These are phyloP conservation scores for Neodiprion virginianus DNA, from an alignment of 1,140 invertebrate species.

Conservation along the genomic window DNA sequence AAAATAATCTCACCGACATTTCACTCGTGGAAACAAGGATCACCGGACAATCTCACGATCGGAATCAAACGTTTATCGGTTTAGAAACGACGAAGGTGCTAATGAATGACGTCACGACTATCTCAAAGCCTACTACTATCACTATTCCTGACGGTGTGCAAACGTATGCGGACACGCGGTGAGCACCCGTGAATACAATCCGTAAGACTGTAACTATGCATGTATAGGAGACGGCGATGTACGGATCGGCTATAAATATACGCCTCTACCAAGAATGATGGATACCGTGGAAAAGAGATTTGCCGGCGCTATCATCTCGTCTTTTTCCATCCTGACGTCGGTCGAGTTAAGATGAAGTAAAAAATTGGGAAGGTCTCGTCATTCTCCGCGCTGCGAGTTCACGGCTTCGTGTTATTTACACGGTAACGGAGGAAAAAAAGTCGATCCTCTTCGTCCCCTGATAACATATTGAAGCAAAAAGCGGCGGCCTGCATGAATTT, in stretches of 20 bases:
- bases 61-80: too few species aligned
- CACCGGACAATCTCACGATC: too few species aligned
- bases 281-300: not conserved
- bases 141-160: too few species aligned
- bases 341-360: not conserved
- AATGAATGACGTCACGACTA: not conserved
- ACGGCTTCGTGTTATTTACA: too few species aligned
- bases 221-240: not conserved
- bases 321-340: not conserved
- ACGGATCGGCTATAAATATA: not conserved
- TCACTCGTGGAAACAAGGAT: too few species aligned
- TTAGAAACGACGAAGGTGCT: too few species aligned
- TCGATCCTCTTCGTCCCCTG: too few species aligned
- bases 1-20: too few species aligned
- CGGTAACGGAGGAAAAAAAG: too few species aligned
- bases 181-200: not conserved
- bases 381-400: too few species aligned
- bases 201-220: not conserved
- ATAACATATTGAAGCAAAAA: too few species aligned
- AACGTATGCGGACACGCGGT: not conserved
- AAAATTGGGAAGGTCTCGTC: not conserved
- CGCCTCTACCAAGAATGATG: not conserved
- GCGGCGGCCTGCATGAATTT: not conserved
- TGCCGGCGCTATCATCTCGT: not conserved
- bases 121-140: not conserved